Evolutionary conservation across 1,140 invertebrate genomes (phyloP), one percentile per base, ranked within the genome.

Genomic region (Diachasmimorpha longicaudata): DNA sequence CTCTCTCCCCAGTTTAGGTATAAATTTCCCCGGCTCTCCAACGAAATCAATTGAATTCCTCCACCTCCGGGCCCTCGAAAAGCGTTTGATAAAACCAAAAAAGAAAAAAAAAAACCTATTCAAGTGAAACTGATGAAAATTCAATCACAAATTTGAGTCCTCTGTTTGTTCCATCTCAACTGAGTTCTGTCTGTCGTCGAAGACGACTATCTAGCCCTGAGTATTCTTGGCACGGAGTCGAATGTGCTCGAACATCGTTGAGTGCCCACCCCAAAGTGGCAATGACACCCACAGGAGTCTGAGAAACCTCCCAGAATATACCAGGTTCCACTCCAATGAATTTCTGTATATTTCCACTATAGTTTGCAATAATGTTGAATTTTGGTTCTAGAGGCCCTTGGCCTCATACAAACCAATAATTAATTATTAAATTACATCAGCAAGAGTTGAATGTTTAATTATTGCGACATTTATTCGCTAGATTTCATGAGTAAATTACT

Each of bases 161-260:
- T 19, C 58, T 25, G 11, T 63, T 63, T 63, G 19, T 63, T 63
- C 19, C 6, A 23, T 25, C 23, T 25, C 25, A 63, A 55, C 48
- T 55, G 1, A 8, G n/a, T 19, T 63, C 58, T 25, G 31, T 23
- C 11, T 75, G 73, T 75, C 55, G 19, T 23, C 58, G 14, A 31
- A 31, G 58, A 63, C 72, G 68, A 48, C 25, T 19, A 39, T 68
- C 42, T 39, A 68, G 66, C 39, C 9, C 72, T 68, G 66, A 70
- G 46, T 67, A 75, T 75, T 75, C 73, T 75, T 75, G 73, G 73
- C 73, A 75, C 63, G 63, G 68, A 75, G 69, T 75, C 23, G 66
- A 55, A 75, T 75, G 73, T 70, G 25, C 67, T 69, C 63, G 25
- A 67, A 72, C 36, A 44, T 31, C 42, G 36, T 23, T 44, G 16